A percentile compares a stretch with the other conserved stretches of the same genome.
Evolutionary conservation across 1,140 invertebrate genomes (phyloP).

Genomic region (Eulimnadia texana): DNA sequence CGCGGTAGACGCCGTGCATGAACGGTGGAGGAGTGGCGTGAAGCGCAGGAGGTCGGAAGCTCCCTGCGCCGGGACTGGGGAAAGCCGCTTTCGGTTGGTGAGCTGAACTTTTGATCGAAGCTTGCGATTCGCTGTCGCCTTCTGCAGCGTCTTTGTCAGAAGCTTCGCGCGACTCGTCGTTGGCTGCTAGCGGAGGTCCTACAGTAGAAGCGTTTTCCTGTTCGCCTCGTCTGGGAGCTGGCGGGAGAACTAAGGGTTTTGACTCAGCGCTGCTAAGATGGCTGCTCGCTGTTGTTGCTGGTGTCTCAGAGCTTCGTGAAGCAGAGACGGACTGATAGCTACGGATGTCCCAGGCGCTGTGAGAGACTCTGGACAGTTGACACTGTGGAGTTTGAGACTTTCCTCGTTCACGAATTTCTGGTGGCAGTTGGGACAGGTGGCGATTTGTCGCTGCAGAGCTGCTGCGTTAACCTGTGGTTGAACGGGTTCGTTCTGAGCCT

Average conservation of each 20-base stretch:
- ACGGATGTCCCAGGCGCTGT: not conserved
- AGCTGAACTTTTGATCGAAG: not conserved
- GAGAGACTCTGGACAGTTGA: constrained; percentile 4
- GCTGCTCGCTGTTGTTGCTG: not conserved
- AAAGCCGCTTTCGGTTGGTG: not conserved
- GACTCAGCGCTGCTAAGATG: not conserved
- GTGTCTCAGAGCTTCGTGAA: not conserved
- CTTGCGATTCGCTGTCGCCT: not conserved
- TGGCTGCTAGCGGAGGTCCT: not conserved
- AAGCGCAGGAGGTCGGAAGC: not conserved
- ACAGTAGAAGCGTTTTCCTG: not conserved
- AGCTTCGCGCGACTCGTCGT: not conserved
- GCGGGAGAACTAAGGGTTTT: not conserved
- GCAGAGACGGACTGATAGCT: not conserved
- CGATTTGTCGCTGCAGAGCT: constrained; percentile 2
- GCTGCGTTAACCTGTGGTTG: constrained; percentile 1
- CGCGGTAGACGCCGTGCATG: not conserved
- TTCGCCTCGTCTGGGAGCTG: not conserved
- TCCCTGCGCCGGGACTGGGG: constrained; percentile 34
- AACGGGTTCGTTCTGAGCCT: not conserved
- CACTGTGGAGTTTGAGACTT: constrained; percentile 12
- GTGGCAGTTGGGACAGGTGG: constrained; percentile 8
- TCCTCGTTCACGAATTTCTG: constrained; percentile 13
- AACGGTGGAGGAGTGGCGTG: not conserved
- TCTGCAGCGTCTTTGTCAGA: constrained; percentile 5